A percentile compares a stretch with the other conserved stretches of the same genome.
These are phyloP conservation scores for Martes martes DNA, from an alignment of 2,113 vertebrate species.

Conservation along the genomic window DNA sequence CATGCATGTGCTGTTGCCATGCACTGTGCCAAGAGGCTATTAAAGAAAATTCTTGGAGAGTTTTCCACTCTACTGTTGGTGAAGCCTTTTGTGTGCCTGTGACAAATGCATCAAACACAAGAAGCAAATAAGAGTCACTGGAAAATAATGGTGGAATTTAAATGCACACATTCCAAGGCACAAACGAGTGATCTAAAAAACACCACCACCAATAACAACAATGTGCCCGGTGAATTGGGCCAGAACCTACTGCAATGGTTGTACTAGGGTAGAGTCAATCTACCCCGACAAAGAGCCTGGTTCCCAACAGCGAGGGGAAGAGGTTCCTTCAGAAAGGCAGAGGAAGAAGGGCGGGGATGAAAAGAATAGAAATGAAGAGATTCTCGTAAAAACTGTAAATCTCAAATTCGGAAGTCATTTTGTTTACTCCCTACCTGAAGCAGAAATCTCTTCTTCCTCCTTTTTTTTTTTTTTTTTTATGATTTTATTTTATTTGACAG, in stretches of 20 bases:
- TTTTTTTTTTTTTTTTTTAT: too few relatives aligned
- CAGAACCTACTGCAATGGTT: neutral
- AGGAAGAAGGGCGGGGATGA: neutral
- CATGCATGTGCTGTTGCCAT: neutral
- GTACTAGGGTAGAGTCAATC: neutral
- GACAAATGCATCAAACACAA: conserved; percentile 57
- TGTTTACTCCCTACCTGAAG: neutral
- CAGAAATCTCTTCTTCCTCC: neutral
- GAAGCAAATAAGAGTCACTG: conserved; percentile 46
- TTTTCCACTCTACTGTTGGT: neutral
- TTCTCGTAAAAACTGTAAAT: neutral
- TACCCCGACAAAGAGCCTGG: neutral
- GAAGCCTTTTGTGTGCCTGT: conserved; percentile 7
- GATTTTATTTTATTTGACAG: too few relatives aligned
- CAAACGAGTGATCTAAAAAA: neutral
- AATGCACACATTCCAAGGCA: neutral
- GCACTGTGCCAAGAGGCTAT: conserved; percentile 41
- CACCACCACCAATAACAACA: neutral
- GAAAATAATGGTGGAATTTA: conserved; percentile 40
- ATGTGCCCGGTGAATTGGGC: neutral
- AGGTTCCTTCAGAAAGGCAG: neutral
- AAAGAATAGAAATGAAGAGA: neutral
- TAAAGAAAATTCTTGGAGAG: conserved; percentile 64
- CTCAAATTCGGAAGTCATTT: neutral
- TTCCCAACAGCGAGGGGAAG: neutral